Evolutionary conservation across 2,797 vertebrate species (phyloP).

Genomic region (Australoheros facetus): DNA sequence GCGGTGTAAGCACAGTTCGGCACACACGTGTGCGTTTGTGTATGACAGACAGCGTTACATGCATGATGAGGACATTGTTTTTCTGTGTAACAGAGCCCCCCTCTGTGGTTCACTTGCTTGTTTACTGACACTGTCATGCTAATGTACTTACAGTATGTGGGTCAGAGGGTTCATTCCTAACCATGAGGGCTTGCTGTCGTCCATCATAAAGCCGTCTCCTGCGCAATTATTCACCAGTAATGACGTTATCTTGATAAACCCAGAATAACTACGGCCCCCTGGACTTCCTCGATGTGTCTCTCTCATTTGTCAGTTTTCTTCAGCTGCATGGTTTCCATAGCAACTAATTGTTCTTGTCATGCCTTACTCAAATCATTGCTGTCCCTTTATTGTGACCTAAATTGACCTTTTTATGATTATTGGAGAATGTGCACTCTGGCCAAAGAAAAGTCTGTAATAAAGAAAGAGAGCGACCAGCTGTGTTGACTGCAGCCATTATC

Average conservation of each 20-base stretch:
- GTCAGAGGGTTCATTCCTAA: conserved; percentile 66
- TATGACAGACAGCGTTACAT: conserved; percentile 27
- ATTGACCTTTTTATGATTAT: conserved; percentile 25
- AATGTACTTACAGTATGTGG: conserved; percentile 61
- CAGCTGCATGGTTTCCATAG: conserved; percentile 29
- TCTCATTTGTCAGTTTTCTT: conserved; percentile 27
- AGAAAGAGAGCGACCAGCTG: neutral
- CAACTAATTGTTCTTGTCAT: conserved; percentile 41
- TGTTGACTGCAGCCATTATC: conserved; percentile 23
- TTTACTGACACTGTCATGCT: conserved; percentile 63
- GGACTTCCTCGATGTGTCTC: conserved; percentile 42
- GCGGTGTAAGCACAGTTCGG: conserved; percentile 52
- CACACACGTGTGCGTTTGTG: conserved; percentile 9
- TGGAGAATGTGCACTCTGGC: neutral
- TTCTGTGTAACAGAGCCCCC: conserved; percentile 42
- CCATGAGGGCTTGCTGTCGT: conserved; percentile 44
- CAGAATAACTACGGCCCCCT: conserved; percentile 40
- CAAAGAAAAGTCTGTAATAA: neutral
- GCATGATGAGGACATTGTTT: conserved; percentile 59
- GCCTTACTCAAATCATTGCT: conserved; percentile 17
- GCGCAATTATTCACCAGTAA: conserved; percentile 63
- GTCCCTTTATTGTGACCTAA: conserved; percentile 24
- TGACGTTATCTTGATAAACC: conserved; percentile 60
- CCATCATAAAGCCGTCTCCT: conserved; percentile 37
- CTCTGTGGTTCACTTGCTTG: conserved; percentile 58